Evolutionary conservation across 2,113 vertebrate genomes (phyloP), one percentile per base, ranked within the genome.

Genomic region (Corydoras sp.): DNA sequence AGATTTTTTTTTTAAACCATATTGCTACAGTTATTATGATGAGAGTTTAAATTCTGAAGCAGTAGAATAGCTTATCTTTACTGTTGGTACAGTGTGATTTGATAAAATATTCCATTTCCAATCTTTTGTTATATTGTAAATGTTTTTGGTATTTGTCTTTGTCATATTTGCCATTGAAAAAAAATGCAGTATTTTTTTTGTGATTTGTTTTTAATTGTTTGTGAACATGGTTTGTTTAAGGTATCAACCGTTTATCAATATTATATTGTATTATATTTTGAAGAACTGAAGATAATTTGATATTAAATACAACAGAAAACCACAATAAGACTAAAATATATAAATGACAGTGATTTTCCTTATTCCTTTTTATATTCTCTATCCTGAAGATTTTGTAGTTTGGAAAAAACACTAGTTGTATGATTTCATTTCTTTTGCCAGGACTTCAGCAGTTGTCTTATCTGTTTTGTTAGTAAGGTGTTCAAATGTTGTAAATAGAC

Each of bases 231-330:
- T 81, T 68, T 77, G 73, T 73, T 63, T 71, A 76, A 93, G 90
- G 89, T 89, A 79, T 72, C 92, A 90, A 91, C 92, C 91, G 92
- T 90, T 93, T 92, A 92, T 93, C 91, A 93, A 93, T 90, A 91
- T 90, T 92, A 90, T 59, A 92, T 89, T 92, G 90, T 94, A 93
- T 93, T 94, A 90, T 93, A 90, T 92, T 93, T 91, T 92, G 92
- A 90, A 92, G 89, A 90, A 93, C 89, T 93, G 91, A 91, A 87
- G 87, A 92, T 89, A 90, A 87, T 89, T 87, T 91, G 18, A 63
- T 76, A 73, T 35, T 67, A 58, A 62, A 63, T 50, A 70, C 31
- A 58, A 43, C 67, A 18, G 54, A 65, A 31, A 65, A 61, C 62
- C 54, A 58, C 65, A 62, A 75, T 62, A 48, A 75, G 12, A 53